Evolutionary conservation across 2,113 vertebrate genomes (phyloP), one percentile per base, ranked within the genome.

Genomic region (Platanista minor): DNA sequence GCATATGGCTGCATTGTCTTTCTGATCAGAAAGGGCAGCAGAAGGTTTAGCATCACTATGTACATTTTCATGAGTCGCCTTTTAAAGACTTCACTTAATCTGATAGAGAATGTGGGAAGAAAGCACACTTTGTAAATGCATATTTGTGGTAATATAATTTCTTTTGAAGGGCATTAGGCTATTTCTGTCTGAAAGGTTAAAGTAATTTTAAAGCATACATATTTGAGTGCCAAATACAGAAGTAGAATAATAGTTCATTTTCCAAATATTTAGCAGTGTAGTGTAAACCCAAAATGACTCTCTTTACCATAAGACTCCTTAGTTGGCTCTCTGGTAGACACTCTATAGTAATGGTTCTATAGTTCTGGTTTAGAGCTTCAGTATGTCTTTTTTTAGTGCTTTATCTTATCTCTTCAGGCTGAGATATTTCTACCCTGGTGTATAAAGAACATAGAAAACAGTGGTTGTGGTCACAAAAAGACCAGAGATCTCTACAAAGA

Each of bases 111-210:
- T 36, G 52, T n/a, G 77, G 88, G 77, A 41, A 64, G 59, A 84
- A 97, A 97, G 84, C n/a, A 93, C 74, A 89, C 74, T 71, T 59
- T 62, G 78, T 78, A 96, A 96, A 81, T 69, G 67, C 39, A 17
- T 92, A 83, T 95, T 94, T 93, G 67, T 77, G 29, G 43, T 67
- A 87, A 91, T 80, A 36, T 52, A 69, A 89, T 81, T 94, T 96
- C 66, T 96, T 90, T 69, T 87, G 72, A 97, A 98, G 91, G 91
- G 8, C 86, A 91, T 86, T 39, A 87, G 69, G 64, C 93, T 93
- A 93, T 94, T 97, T 94, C 39, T 64, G 20, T 93, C 64, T 93
- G 74, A 96, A 90, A 97, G 91, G 82, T 96, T 93, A 96, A 93
- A 89, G 78, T 71, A 90, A 94, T 84, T 95, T 92, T 96, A 88